phyloP scores from a whole-genome alignment of 1,140 invertebrate genomes.

The Leptonema lineaticorne region DNA sequence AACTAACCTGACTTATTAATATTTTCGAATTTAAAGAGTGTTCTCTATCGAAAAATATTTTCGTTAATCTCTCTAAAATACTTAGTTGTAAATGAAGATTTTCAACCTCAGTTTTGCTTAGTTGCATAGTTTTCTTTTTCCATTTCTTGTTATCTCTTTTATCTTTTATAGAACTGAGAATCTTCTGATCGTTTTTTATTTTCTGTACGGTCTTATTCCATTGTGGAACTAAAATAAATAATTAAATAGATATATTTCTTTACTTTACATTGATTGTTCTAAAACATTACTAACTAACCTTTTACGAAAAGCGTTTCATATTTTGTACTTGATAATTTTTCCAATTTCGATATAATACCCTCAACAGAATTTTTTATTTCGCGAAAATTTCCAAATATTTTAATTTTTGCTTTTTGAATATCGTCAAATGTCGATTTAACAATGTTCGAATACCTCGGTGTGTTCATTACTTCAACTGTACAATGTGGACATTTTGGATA shows the following conservation, averaged over 20 bases:
- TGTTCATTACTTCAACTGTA: constrained; percentile 25
- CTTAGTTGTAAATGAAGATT: constrained; percentile 45
- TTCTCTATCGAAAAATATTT: constrained; percentile 42
- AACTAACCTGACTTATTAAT: constrained; percentile 37
- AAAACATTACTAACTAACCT: too few species aligned
- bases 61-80: constrained; percentile 44
- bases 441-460: constrained; percentile 34
- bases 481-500: constrained; percentile 26
- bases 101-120: constrained; percentile 35
- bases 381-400: constrained; percentile 47
- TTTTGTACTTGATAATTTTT: too few species aligned
- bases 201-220: constrained; percentile 40
- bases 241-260: too few species aligned
- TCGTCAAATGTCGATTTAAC: constrained; percentile 50
- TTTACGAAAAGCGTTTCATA: too few species aligned
- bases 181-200: constrained; percentile 9
- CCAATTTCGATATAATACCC: too few species aligned
- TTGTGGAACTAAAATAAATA: not conserved
- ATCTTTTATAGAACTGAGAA: not conserved
- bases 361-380: not conserved
- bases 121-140: constrained; percentile 3
- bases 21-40: not conserved
- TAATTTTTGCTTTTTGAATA: constrained; percentile 52
- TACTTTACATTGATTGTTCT: too few species aligned
- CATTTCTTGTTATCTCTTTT: not conserved